A percentile compares a stretch with the other conserved stretches of the same genome.
phyloP scores from a whole-genome alignment of 2,888 invertebrate genomes.

The Acrobasis suavella region DNA sequence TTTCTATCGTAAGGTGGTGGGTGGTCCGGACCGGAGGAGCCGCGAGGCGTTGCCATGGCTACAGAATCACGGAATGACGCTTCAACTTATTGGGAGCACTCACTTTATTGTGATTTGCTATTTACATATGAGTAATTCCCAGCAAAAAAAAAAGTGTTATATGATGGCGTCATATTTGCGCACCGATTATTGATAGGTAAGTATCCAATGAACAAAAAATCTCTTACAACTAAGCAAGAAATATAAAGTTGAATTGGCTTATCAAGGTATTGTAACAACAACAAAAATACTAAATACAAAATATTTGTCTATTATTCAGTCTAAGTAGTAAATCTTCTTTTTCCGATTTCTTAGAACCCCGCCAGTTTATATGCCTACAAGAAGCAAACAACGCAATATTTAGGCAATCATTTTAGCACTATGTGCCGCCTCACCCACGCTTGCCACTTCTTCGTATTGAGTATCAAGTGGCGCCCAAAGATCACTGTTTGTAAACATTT shows the following conservation, averaged over 20 bases:
- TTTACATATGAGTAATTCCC: too few relatives aligned
- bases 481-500: constrained; percentile 14
- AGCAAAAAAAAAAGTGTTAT: too few relatives aligned
- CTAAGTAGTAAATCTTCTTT: not conserved
- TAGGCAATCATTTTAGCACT: constrained; percentile 10
- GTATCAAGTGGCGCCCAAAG: constrained; percentile 3
- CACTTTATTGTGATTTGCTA: too few relatives aligned
- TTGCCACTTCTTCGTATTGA: constrained; percentile 7
- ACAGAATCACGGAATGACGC: constrained; percentile 31
- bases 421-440: constrained; percentile 5
- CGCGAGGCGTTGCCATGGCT: constrained; percentile 38
- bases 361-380: not conserved
- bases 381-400: constrained; percentile 10
- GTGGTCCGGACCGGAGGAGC: constrained; percentile 29
- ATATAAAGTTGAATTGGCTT: too few relatives aligned
- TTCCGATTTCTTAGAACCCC: not conserved
- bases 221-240: too few relatives aligned
- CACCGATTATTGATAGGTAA: too few relatives aligned
- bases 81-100: constrained; percentile 32
- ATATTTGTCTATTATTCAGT: too few relatives aligned
- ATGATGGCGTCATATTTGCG: too few relatives aligned
- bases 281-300: too few relatives aligned
- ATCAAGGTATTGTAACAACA: too few relatives aligned
- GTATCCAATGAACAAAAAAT: too few relatives aligned
- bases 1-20: constrained; percentile 21